These are phyloP conservation scores for Pseudococcus viburni DNA, from an alignment of 2,888 invertebrate genomes.

Conservation along the genomic window DNA sequence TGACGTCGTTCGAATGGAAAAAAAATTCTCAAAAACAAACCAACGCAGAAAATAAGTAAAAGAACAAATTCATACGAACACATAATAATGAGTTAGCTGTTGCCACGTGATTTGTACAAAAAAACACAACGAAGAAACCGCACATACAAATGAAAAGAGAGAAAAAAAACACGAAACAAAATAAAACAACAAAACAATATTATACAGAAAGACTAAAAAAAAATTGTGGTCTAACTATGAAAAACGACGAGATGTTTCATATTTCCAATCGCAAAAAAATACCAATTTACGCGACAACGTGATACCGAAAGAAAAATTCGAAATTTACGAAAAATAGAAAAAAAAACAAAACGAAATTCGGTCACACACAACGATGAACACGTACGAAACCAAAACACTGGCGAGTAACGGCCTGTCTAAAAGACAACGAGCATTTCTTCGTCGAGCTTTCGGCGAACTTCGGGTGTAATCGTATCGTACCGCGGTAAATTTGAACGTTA, in stretches of 20 bases:
- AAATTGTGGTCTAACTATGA: slow-evolving; percentile 58
- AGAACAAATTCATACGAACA: slow-evolving; percentile 62
- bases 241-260: slow-evolving; percentile 32
- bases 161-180: slow-evolving; percentile 60
- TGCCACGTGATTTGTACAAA: slow-evolving; percentile 61
- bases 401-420: slow-evolving; percentile 58
- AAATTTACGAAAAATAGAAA: slow-evolving; percentile 35
- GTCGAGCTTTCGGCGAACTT: slow-evolving; percentile 22
- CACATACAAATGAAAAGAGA: slow-evolving; percentile 52
- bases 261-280: slow-evolving; percentile 17
- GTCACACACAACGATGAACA: slow-evolving; percentile 25
- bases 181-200: slow-evolving; percentile 32
- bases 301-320: not conserved
- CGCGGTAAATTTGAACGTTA: slow-evolving; percentile 39
- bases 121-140: slow-evolving; percentile 62
- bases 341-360: slow-evolving; percentile 27
- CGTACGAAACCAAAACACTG: slow-evolving; percentile 58
- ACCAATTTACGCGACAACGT: slow-evolving; percentile 40
- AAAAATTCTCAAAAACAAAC: slow-evolving; percentile 18
- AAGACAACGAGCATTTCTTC: slow-evolving; percentile 55
- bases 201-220: slow-evolving; percentile 34
- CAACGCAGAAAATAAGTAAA: slow-evolving; percentile 28
- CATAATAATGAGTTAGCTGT: slow-evolving; percentile 65
- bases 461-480: not conserved
- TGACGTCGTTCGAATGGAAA: not conserved